Evolutionary conservation across 2,888 invertebrate species (phyloP).

Genomic region (Hirtodrosophila trivittata): DNA sequence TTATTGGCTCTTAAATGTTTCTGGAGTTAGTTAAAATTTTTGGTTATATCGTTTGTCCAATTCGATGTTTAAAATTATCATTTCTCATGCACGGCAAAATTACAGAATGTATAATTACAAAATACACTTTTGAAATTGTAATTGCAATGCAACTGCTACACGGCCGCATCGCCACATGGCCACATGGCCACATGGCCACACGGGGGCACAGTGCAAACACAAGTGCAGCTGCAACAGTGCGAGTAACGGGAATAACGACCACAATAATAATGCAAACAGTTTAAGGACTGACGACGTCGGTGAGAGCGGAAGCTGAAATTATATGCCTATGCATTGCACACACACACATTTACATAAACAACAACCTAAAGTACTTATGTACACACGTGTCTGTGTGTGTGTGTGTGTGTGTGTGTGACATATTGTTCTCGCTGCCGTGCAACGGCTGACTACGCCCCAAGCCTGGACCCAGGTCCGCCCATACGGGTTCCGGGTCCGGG

Average conservation of each 20-base stretch:
- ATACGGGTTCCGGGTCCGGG: not conserved
- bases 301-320: slow-evolving; percentile 74
- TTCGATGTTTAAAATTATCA: slow-evolving; percentile 29
- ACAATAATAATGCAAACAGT: slow-evolving; percentile 71
- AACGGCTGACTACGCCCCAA: slow-evolving; percentile 15
- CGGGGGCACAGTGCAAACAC: slow-evolving; percentile 17
- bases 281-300: slow-evolving; percentile 52
- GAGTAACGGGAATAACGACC: slow-evolving; percentile 42
- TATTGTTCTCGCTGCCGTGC: slow-evolving; percentile 59
- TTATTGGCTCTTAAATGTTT: too few species aligned
- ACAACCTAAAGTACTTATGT: slow-evolving; percentile 38
- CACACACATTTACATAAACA: slow-evolving; percentile 29
- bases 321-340: slow-evolving; percentile 68
- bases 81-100: slow-evolving; percentile 47
- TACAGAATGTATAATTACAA: slow-evolving; percentile 71
- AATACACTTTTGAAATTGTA: slow-evolving; percentile 75
- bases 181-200: slow-evolving; percentile 11
- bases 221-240: slow-evolving; percentile 23
- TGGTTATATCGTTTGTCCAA: too few species aligned
- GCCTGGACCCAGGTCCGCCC: slow-evolving; percentile 20
- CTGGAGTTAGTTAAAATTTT: too few species aligned
- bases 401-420: slow-evolving; percentile 45
- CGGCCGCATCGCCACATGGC: slow-evolving; percentile 29
- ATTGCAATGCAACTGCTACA: slow-evolving; percentile 72
- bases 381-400: not conserved